Evolutionary conservation across 2,797 vertebrate species (phyloP), one percentile per base, ranked within the genome.

Genomic region (Myotis daubentonii): DNA sequence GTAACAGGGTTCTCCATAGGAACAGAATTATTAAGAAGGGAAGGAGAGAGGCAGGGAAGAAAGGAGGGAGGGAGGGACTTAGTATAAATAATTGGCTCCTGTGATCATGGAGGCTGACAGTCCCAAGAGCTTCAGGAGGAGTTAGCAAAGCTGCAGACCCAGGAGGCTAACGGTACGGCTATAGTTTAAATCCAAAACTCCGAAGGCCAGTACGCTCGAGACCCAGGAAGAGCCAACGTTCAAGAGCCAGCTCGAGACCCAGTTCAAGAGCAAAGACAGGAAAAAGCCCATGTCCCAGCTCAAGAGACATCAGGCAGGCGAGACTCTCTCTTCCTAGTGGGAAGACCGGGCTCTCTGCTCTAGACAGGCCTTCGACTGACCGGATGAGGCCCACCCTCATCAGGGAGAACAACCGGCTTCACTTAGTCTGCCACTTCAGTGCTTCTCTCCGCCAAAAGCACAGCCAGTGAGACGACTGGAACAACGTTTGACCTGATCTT

Each of bases 1-100:
- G 3, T 30, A 15, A 41, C 10, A 28, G 41, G 16, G 17, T 13
- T 80, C 30, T 65, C 30, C 66, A 44, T n/a, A 71, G 36, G 84
- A 44, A 53, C 60, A 93, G 84, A 74, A 33, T 1, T 47, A 25
- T 7, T 25, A 12, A 60, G 57, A 1, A 15, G 25, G 25, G 12
- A 62, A 62, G 57, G 1, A 30, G 13, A 2, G 28, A 62, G 25
- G 25, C 2, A 13, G 25, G 25, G 5, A 60, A 0, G 22, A 0
- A 57, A 0, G n/a, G 72, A 85, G 36, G 3, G 36, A 36, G 36
- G 36, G 36, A 36, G 36, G 28, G 5, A 65, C n/a, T 11, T n/a
- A 53, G 17, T 44, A 28, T 20, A 55, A 79, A 55, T 22, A 47
- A 44, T 1, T 30, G 23, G 10, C 8, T 60, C 47, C 25, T 6